phyloP scores from a whole-genome alignment of 2,888 invertebrate genomes.

The Dione juno region DNA sequence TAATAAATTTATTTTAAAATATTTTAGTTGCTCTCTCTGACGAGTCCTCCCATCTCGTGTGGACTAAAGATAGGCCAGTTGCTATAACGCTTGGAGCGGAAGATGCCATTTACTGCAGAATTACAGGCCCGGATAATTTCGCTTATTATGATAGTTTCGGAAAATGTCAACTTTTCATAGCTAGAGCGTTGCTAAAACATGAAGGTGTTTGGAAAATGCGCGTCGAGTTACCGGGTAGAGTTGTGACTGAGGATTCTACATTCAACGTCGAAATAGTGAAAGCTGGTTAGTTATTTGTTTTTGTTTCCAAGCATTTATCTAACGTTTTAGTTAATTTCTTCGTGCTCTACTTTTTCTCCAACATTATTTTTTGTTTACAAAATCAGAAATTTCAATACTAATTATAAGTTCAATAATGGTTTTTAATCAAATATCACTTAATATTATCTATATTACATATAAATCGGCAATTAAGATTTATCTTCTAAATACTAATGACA shows the following conservation, averaged over 20 bases:
- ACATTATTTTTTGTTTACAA: no score
- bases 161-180: constrained; percentile 59
- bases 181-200: constrained; percentile 56
- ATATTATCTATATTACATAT: no score
- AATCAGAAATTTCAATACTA: no score
- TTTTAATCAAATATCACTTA: no score
- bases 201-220: constrained; percentile 62
- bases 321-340: not conserved
- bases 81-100: constrained; percentile 59
- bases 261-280: constrained; percentile 55
- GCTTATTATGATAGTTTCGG: constrained; percentile 64
- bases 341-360: no score
- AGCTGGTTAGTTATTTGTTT: constrained; percentile 52
- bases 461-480: no score
- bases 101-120: constrained; percentile 63
- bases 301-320: not conserved
- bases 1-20: not conserved
- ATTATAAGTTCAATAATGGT: no score
- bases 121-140: constrained; percentile 52
- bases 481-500: no score
- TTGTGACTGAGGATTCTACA: constrained; percentile 52
- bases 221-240: constrained; percentile 56
- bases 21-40: not conserved
- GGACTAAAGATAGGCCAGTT: constrained; percentile 54
- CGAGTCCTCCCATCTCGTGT: constrained; percentile 26